Percentiles rank a stretch among this genome's conserved stretches.
Evolutionary conservation across 2,797 vertebrate species (phyloP).

Genomic region (Euthynnus affinis): DNA sequence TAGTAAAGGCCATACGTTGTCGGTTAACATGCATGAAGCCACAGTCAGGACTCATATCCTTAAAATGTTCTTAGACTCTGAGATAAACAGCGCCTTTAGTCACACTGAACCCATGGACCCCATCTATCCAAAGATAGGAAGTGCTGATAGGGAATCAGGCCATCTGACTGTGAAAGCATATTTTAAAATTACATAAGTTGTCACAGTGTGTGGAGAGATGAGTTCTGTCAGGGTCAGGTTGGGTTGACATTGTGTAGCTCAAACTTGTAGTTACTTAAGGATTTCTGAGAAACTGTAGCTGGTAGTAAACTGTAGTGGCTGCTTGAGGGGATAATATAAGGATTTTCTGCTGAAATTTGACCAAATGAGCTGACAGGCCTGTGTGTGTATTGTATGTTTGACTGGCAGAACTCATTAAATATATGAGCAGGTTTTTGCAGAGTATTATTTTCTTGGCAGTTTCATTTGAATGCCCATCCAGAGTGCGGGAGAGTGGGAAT

Average conservation of each 20-base stretch:
- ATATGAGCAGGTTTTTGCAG: conserved; percentile 56
- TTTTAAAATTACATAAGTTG: conserved; percentile 41
- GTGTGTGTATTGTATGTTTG: conserved; percentile 46
- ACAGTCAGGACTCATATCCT: conserved; percentile 56
- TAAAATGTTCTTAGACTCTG: conserved; percentile 50
- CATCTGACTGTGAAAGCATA: conserved; percentile 31
- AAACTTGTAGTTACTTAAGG: conserved; percentile 47
- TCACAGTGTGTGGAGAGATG: conserved; percentile 29
- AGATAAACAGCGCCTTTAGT: conserved; percentile 41
- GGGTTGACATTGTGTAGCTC: conserved; percentile 45
- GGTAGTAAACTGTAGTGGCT: not conserved
- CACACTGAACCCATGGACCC: conserved; percentile 28
- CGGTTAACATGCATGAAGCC: conserved; percentile 64
- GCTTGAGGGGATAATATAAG: conserved; percentile 49
- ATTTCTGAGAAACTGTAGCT: conserved; percentile 37
- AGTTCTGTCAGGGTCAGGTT: conserved; percentile 51
- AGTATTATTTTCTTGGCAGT: conserved; percentile 61
- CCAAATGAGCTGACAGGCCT: conserved; percentile 54
- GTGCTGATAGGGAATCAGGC: conserved; percentile 41
- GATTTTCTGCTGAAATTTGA: conserved; percentile 61
- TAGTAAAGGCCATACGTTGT: conserved; percentile 44
- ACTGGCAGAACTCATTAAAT: conserved; percentile 74
- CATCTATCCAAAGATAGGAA: conserved; percentile 43
- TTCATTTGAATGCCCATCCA: conserved; percentile 46
- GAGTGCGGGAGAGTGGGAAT: conserved; percentile 41